Evolutionary conservation across 1,140 invertebrate genomes (phyloP), one percentile per base, ranked within the genome.

Genomic region (Trichonephila clavipes): DNA sequence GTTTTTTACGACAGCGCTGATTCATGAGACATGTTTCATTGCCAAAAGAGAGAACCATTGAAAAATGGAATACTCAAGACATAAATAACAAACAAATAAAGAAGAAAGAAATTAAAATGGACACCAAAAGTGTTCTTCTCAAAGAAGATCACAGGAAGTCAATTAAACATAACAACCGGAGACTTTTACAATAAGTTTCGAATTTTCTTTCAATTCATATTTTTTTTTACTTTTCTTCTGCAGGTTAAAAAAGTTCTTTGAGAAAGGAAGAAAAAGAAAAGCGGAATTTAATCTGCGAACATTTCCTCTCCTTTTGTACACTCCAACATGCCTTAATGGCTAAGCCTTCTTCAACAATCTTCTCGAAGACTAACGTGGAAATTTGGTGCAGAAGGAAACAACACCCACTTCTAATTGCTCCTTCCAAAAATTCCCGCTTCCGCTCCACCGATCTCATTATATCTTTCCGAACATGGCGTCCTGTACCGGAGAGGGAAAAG

Each of bases 321-420:
- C n/a, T 77, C 14, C 66, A 86, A 5, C 86, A 19, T 19, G 12
- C 2, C 61, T 34, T 64, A 61, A 88, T 62, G 59, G 24, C 64
- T 88, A 16, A n/a, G 61, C 62, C 24, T 88, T 61, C 86, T 62
- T 64, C 19, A 64, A 44, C 59, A 34, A 64, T 10, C 51, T 51
- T 40, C 59, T 58, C 7, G 10, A 28, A 66, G 28, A 34, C 18
- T 88, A 44, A 34, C 86, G 7, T 24, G 34, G 58, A 62, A 64
- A 40, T 88, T 64, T 24, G n/a, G 24, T 40, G 24, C 86, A 88
- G 64, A 88, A 88, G 59, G 86, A 88, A 88, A 88, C 86, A 88
- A 88, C 86, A 88, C 86, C 61, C 59, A 51, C 72, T 92, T 64
- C 72, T 92, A 66, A 92, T 82, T 92, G 82, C 72, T 24, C 34